These are phyloP conservation scores for Barbus barbus DNA, from an alignment of 2,113 vertebrate genomes.

Conservation along the genomic window DNA sequence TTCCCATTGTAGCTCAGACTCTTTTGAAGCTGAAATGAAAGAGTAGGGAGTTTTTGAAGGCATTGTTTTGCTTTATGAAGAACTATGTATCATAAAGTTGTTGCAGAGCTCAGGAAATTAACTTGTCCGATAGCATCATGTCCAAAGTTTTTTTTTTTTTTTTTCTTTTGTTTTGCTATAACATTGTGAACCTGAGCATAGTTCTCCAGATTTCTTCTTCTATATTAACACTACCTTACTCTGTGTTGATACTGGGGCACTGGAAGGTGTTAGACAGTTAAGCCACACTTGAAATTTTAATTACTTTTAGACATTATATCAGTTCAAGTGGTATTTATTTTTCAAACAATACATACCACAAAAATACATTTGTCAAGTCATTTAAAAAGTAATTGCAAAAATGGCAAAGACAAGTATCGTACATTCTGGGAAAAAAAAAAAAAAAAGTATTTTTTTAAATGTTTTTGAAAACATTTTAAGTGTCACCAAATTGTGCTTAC, in stretches of 20 bases:
- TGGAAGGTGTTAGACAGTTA: background rate
- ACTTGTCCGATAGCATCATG: constrained; percentile 16
- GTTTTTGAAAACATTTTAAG: background rate
- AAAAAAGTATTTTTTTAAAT: background rate
- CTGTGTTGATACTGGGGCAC: background rate
- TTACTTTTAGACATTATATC: background rate
- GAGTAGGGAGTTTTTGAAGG: background rate
- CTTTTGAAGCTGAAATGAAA: background rate
- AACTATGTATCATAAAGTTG: constrained; percentile 12
- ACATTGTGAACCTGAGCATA: constrained; percentile 42
- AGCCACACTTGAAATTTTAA: background rate
- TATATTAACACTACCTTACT: no score
- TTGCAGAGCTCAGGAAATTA: constrained; percentile 46
- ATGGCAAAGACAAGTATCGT: background rate
- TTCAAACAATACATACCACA: background rate
- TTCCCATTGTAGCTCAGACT: background rate
- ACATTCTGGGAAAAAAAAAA: no score
- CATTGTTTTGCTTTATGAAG: background rate
- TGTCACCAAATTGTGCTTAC: background rate
- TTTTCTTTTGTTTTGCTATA: constrained; percentile 3
- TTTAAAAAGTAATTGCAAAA: background rate
- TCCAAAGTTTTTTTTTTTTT: background rate
- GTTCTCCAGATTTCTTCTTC: constrained; percentile 5
- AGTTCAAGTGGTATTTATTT: background rate
- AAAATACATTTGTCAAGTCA: background rate